Percentiles rank a stretch among this genome's conserved stretches.
phyloP scores from a whole-genome alignment of 2,888 invertebrate species.

The Drosophila nr. medialis region DNA sequence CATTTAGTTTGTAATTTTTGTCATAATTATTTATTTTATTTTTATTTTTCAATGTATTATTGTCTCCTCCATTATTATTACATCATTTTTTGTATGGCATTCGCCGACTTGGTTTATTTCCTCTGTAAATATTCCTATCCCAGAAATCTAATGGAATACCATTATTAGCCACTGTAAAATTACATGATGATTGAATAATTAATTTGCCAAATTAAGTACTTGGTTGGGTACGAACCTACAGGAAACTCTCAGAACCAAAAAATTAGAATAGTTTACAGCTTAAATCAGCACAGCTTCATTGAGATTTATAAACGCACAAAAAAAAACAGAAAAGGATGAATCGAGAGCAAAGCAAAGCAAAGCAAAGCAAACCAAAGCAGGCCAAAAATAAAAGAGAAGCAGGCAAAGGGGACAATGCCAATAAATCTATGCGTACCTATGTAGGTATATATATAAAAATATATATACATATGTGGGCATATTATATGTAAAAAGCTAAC shows the following conservation, averaged over 20 bases:
- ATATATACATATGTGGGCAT: not conserved
- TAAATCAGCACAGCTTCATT: not conserved
- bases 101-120: not conserved
- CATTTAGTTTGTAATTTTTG: not conserved
- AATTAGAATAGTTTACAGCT: not conserved
- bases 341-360: constrained; percentile 8
- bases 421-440: constrained; percentile 9
- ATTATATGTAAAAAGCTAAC: constrained; percentile 1
- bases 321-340: not conserved
- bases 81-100: not conserved
- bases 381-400: constrained; percentile 16
- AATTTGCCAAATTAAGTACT: not conserved
- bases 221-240: not conserved
- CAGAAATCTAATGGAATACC: not conserved
- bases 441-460: not conserved
- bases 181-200: too few relatives aligned
- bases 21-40: not conserved
- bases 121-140: not conserved
- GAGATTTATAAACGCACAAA: not conserved
- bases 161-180: not conserved
- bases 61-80: too few relatives aligned
- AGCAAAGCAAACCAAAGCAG: constrained; percentile 3
- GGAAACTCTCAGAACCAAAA: not conserved
- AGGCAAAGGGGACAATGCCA: constrained; percentile 39
- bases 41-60: too few relatives aligned